Conservation (phyloP, 2,888 invertebrate genomes). For the Melolontha melolontha region DNA sequence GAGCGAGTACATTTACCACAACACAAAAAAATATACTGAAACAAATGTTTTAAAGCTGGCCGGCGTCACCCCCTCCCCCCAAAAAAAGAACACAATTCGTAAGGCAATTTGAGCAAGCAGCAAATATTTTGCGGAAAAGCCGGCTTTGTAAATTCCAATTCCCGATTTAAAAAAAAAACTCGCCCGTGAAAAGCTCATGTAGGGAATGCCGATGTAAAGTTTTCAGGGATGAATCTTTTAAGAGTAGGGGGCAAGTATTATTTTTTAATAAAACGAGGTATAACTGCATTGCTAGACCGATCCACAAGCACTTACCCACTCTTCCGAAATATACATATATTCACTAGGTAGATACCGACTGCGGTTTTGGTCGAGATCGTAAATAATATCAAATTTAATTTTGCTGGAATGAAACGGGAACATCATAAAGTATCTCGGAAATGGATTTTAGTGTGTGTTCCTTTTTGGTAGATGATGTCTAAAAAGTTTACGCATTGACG, state of each 20-base stretch:
- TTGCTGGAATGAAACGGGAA: constrained; percentile 4
- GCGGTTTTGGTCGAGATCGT: not conserved
- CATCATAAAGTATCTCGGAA: too few species aligned
- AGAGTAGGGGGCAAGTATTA: too few species aligned
- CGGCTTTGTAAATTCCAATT: constrained; percentile 20
- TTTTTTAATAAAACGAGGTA: too few species aligned
- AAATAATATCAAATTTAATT: constrained; percentile 25
- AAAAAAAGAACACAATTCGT: constrained; percentile 7
- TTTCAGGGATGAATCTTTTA: too few species aligned
- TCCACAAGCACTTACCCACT: too few species aligned
- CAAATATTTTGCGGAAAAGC: constrained; percentile 21
- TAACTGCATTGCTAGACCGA: too few species aligned
- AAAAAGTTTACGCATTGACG: constrained; percentile 2
- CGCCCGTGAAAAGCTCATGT: too few species aligned
- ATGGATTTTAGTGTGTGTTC: too few species aligned
- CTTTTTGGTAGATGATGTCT: not conserved
- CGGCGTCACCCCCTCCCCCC: too few species aligned
- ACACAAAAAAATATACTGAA: constrained; percentile 1
- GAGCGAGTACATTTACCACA: constrained; percentile 10
- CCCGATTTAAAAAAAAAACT: not conserved
- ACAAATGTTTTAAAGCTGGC: not conserved
- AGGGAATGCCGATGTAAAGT: too few species aligned
- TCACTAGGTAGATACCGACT: too few species aligned
- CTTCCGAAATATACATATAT: too few species aligned
- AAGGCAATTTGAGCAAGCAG: constrained; percentile 11